These are phyloP conservation scores for Schizaphis graminum DNA, from an alignment of 2,888 invertebrate species.

Conservation along the genomic window DNA sequence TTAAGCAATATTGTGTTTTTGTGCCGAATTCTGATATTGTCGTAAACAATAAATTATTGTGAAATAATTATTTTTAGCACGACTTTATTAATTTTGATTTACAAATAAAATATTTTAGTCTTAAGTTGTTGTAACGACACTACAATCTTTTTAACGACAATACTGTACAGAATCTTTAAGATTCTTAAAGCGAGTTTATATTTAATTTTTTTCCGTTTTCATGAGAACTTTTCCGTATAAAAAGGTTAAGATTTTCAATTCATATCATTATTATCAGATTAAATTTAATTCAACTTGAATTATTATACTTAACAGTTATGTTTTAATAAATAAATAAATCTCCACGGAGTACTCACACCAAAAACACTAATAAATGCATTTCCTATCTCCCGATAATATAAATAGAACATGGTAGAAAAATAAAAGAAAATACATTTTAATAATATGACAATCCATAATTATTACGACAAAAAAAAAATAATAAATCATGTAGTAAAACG, in stretches of 20 bases:
- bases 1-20: background rate
- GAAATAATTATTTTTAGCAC: background rate
- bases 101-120: background rate
- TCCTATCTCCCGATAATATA: background rate
- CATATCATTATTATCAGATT: conserved; percentile 6
- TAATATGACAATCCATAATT: conserved; percentile 15
- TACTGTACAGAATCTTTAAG: background rate
- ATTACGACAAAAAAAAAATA: background rate
- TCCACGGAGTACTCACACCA: background rate
- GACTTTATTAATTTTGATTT: background rate
- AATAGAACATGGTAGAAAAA: background rate
- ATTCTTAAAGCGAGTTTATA: background rate
- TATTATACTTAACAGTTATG: background rate
- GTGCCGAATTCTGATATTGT: background rate
- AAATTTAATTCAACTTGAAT: background rate
- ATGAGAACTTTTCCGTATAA: background rate
- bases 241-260: background rate
- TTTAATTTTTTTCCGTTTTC: background rate
- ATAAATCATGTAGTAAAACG: background rate
- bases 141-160: background rate
- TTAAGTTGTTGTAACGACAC: background rate
- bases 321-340: background rate
- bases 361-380: background rate
- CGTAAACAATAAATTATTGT: background rate
- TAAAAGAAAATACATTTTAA: background rate